These are phyloP conservation scores for Drosophila rufa DNA, from an alignment of 1,140 invertebrate species.

Conservation along the genomic window DNA sequence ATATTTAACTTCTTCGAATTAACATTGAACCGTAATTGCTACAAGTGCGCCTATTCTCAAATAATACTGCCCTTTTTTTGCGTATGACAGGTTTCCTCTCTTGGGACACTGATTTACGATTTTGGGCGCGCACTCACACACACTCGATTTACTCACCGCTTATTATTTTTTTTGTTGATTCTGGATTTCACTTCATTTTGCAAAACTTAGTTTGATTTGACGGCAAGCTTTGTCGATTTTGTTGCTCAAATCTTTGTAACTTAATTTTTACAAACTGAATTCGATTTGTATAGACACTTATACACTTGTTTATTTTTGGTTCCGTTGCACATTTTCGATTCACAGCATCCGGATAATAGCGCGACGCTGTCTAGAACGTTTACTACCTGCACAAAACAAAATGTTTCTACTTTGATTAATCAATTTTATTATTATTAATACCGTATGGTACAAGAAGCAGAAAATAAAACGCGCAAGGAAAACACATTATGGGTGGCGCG, in stretches of 20 bases:
- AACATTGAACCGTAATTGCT: conserved; percentile 8
- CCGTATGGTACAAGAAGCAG: conserved; percentile 73
- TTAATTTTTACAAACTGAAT: conserved; percentile 31
- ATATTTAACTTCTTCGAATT: conserved; percentile 20
- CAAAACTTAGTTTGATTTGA: conserved; percentile 45
- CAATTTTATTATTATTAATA: conserved; percentile 82
- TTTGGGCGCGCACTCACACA: conserved; percentile 60
- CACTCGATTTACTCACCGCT: conserved; percentile 59
- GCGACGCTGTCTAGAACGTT: conserved; percentile 55
- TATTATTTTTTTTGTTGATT: conserved; percentile 20
- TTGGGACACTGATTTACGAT: conserved; percentile 22
- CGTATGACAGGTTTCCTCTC: not conserved
- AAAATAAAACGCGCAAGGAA: conserved; percentile 57
- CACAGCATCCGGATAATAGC: conserved; percentile 20
- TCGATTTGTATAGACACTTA: conserved; percentile 49
- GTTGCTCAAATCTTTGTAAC: conserved; percentile 21
- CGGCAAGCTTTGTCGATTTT: conserved; percentile 33
- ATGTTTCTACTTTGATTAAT: conserved; percentile 76
- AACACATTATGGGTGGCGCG: conserved; percentile 43
- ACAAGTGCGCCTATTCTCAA: not conserved
- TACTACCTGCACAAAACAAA: conserved; percentile 63
- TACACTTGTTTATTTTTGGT: conserved; percentile 36
- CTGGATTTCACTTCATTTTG: conserved; percentile 57
- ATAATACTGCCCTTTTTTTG: too few relatives aligned
- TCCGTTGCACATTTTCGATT: conserved; percentile 59